Evolutionary conservation across 2,888 invertebrate genomes (phyloP), one percentile per base, ranked within the genome.

Genomic region (Ormyrus pomaceus): DNA sequence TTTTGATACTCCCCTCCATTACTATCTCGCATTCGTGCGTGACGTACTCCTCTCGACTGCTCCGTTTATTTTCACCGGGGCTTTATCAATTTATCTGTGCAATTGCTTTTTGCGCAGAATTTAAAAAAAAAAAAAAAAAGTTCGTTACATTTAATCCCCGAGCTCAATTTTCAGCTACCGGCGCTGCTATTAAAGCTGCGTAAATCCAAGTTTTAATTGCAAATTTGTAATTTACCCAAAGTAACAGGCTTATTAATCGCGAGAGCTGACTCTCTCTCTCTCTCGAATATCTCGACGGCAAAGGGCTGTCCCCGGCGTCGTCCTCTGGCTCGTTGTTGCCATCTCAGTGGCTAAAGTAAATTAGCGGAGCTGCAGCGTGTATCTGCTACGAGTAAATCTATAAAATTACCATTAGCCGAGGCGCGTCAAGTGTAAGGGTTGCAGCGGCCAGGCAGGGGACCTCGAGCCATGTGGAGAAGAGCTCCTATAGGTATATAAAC

Each of bases 391-490:
- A 82, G 83, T 82, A 82, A 84, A 83, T 84, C 85, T 86, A 86
- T 86, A 86, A 86, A 87, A 87, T 86, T 85, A 85, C 83, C 83
- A 85, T 87, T 85, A 85, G 82, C 84, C 82, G 71, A 59, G 69
- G 74, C 19, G 19, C 82, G 76, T 80, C 84, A 86, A 87, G 84
- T 86, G 84, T 82, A 82, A 81, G 79, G 80, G 83, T 83, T 86
- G 83, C 19, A 19, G 19, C 19, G 19, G 82, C 84, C 13, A 19
- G 10, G 48, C 50, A 34, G 19, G 53, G 62, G 9, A 9, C 45
- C 45, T 83, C 75, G 64, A 9, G 6, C 58, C 11, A n/a, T n/a
- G n/a, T 53, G 66, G 48, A 53, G 19, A 34, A 8, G 8, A 10
- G 51, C 10, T 13, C 9, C 59, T 48, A 46, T 46, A 62, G 11